Base-by-base conservation (phyloP, 1,140 invertebrate genomes). In the Anthonomus grandis region DNA sequence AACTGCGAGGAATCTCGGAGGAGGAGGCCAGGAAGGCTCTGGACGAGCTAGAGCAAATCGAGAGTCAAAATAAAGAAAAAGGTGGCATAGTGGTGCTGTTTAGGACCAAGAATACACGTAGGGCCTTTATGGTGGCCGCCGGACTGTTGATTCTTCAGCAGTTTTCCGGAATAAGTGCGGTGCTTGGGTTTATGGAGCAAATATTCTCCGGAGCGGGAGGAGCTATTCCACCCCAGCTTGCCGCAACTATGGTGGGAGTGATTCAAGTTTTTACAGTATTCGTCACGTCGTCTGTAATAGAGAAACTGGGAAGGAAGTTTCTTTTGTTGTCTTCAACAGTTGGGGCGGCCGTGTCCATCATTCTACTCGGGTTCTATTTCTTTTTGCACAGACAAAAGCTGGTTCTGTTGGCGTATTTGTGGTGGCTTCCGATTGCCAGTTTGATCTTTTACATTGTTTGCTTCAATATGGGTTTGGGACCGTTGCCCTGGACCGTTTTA, bases 91-190 rank as follows among this genome's bases (percentile, higher is more conserved):
- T 23, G 23, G 48, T 51, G 27, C 42, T 65, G 4, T 55, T 65
- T 25, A 57, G 25, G 39, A 22, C 37, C 4, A 72, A 71, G 27
- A 70, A 76, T 2, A 81, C 83, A 63, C 72, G 79, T 12, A 90
- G 84, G 70, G 86, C 84, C 6, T 68, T 93, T 8, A 51, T 84
- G 4, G 88, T 95, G 24, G 84, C 81, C 36, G 80, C 89, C 57
- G 83, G 83, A 12, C 75, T 94, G 1, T 91, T 94, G 87, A 75
- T 90, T 45, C 87, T 93, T 70, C 91, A 94, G 68, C 91, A 94
- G 70, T 74, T 93, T 21, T 86, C 84, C 48, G 90, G 91, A 31
- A 89, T 94, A 15, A 93, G 93, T 63, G 88, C 86, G 0, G 86
- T 94, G 17, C 85, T 91, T 53, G 93, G 93, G 70, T 93, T 92